Conservation (phyloP, 2,797 vertebrate genomes). For the Peromyscus attwateri region DNA sequence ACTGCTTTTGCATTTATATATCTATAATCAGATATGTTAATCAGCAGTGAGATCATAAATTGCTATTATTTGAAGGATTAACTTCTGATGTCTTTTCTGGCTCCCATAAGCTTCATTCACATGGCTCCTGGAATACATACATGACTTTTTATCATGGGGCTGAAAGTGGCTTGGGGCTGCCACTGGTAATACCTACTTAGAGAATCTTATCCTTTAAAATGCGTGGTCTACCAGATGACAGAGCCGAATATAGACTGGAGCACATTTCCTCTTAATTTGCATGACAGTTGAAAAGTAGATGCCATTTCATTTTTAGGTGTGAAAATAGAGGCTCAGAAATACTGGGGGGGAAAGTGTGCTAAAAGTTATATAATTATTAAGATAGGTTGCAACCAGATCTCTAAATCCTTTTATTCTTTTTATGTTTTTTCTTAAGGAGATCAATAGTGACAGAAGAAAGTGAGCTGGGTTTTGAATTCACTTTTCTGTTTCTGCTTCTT, state of each 20-base stretch:
- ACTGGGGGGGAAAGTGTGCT: background rate
- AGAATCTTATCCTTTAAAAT: background rate
- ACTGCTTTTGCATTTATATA: background rate
- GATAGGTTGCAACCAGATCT: background rate
- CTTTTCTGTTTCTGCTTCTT: background rate
- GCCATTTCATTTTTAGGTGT: slow-evolving; percentile 34
- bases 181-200: background rate
- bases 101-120: background rate
- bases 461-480: slow-evolving; percentile 38
- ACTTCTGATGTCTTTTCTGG: background rate
- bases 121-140: background rate
- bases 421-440: slow-evolving; percentile 70
- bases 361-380: background rate
- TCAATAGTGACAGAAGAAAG: slow-evolving; percentile 73
- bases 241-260: background rate
- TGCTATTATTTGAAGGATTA: background rate
- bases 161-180: background rate
- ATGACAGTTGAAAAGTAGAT: slow-evolving; percentile 8
- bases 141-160: background rate
- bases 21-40: background rate
- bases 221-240: background rate
- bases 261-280: background rate
- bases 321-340: slow-evolving; percentile 11
- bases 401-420: background rate
- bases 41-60: background rate